These are phyloP conservation scores for Cataglyphis albicans DNA, from an alignment of 2,888 invertebrate genomes.

Conservation along the genomic window DNA sequence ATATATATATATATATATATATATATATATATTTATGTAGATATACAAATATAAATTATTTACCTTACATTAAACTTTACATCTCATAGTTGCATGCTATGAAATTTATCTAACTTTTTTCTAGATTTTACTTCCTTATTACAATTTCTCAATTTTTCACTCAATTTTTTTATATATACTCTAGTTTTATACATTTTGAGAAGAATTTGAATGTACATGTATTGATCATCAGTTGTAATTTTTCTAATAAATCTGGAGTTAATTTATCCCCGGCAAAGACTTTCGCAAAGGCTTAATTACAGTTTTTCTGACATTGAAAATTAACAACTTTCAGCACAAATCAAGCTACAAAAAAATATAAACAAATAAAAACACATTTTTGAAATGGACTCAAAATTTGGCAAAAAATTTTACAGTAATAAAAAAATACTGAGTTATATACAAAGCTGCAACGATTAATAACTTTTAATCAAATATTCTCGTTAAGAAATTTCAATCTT, in stretches of 20 bases:
- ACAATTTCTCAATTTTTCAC: not conserved
- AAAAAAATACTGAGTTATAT: slow-evolving; percentile 14
- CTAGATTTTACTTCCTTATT: slow-evolving; percentile 18
- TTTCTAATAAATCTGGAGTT: slow-evolving; percentile 10
- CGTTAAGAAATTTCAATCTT: not conserved
- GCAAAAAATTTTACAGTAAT: not conserved
- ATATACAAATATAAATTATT: slow-evolving; percentile 77
- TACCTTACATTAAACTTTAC: slow-evolving; percentile 69
- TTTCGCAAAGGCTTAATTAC: slow-evolving; percentile 25
- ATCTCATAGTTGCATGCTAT: slow-evolving; percentile 50
- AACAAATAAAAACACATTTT: slow-evolving; percentile 12
- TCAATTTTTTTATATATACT: slow-evolving; percentile 44
- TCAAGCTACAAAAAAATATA: not conserved
- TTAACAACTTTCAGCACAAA: not conserved
- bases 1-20: slow-evolving; percentile 18
- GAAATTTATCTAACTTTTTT: slow-evolving; percentile 53
- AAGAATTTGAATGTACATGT: slow-evolving; percentile 1
- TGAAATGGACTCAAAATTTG: not conserved
- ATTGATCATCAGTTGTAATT: not conserved
- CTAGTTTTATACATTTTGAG: slow-evolving; percentile 26
- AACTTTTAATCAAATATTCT: not conserved
- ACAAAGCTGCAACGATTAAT: slow-evolving; percentile 1
- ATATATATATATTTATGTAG: slow-evolving; percentile 41
- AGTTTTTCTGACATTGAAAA: not conserved
- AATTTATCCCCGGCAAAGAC: slow-evolving; percentile 1